Base-by-base conservation (phyloP, 2,113 vertebrate species). In the Tenebrosternarchus preto region DNA sequence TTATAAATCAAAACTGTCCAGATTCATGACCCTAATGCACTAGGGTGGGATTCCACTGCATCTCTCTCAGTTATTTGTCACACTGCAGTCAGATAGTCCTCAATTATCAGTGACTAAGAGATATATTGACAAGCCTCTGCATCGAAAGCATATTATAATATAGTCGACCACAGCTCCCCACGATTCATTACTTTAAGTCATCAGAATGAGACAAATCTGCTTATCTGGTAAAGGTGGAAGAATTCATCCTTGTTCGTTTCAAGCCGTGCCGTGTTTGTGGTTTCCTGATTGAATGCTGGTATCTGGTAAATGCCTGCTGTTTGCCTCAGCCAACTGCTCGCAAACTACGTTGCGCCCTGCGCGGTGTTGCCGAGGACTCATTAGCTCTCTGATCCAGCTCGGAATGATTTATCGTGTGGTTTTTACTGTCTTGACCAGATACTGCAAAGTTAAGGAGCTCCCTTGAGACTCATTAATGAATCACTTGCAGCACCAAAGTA, bases 381-480 rank as follows among this genome's bases (percentile, higher is more conserved):
- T 63, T 81, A 82, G 76, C 68, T 86, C 77, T 76, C 68, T 85
- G 66, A 70, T 86, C 87, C 27, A 39, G 24, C 70, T 80, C 73
- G 61, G 63, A 85, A 76, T 87, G 78, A 92, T 92, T 89, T 88
- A 91, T 86, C 80, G 81, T 73, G 3, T 46, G 80, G 83, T 89
- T 83, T 82, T 80, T 77, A 61, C 50, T 64, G 80, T 82, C 88
- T 88, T 86, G 85, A 82, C 87, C 77, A 84, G 76, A 78, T 77
- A 83, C 89, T 82, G 43, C 15, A 80, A 85, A 86, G 87, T 86
- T 83, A 84, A 86, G 88, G 81, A 88, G 78, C 87, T 89, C 89
- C 90, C 91, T 67, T 22, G 88, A 89, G 91, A 57, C 87, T 88
- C 86, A 91, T 92, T 92, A 89, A 90, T 88, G 86, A 91, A 89